These are phyloP conservation scores for Xenopus laevis DNA, from an alignment of 2,113 vertebrate species.

Conservation along the genomic window DNA sequence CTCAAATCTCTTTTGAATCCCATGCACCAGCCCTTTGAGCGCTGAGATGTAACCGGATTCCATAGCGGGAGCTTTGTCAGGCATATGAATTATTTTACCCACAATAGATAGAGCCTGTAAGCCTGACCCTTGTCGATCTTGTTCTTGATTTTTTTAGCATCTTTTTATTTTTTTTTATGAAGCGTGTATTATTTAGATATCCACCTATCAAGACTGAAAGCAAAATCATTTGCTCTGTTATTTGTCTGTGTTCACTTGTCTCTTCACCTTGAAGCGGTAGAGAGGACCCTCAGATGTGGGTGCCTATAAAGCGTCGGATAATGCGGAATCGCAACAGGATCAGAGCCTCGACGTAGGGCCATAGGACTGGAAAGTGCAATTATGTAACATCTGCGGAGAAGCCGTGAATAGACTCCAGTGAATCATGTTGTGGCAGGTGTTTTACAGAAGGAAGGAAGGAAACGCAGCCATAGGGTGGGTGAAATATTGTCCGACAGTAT, in stretches of 20 bases:
- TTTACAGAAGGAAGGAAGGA: constrained; percentile 26
- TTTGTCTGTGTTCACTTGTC: not conserved
- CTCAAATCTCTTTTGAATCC: too few relatives aligned
- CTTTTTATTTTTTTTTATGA: not conserved
- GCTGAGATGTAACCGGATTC: too few relatives aligned
- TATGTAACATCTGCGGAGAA: constrained; percentile 20
- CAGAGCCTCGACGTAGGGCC: too few relatives aligned
- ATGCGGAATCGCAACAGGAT: not conserved
- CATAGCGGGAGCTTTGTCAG: too few relatives aligned
- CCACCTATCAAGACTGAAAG: too few relatives aligned
- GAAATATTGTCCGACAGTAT: constrained; percentile 6
- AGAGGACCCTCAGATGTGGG: not conserved
- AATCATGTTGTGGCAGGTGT: constrained; percentile 35
- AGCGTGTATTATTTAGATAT: too few relatives aligned
- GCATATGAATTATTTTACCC: too few relatives aligned
- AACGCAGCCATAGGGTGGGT: constrained; percentile 12
- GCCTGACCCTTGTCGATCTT: too few relatives aligned
- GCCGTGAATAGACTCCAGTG: not conserved
- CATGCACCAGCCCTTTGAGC: too few relatives aligned
- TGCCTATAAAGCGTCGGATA: not conserved
- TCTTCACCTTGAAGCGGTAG: not conserved
- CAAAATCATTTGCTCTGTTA: not conserved
- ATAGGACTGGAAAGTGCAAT: not conserved
- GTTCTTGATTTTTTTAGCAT: too few relatives aligned
- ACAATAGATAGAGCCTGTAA: too few relatives aligned